Conservation (phyloP, 2,797 vertebrate species). For the Notoglanidium macrostoma region DNA sequence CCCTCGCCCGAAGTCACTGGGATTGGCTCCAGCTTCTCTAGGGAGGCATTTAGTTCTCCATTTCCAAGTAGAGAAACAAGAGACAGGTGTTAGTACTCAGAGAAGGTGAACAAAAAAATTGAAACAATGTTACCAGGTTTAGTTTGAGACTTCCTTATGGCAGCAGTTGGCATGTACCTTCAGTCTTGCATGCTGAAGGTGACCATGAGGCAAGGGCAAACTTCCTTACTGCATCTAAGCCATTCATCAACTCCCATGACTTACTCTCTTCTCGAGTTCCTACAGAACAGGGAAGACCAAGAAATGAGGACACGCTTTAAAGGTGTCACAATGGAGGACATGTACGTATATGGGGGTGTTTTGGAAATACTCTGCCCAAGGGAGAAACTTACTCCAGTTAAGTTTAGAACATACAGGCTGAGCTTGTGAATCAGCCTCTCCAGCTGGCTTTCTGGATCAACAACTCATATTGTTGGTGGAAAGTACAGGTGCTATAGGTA, state of each 20-base stretch:
- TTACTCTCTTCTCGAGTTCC: neutral
- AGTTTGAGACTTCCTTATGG: neutral
- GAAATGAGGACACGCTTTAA: slow-evolving; percentile 22
- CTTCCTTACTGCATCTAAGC: neutral
- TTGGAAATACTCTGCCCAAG: slow-evolving; percentile 5
- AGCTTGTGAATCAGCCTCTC: neutral
- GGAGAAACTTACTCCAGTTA: slow-evolving; percentile 4
- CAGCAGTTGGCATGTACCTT: neutral
- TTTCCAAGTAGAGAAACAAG: neutral
- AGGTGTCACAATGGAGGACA: slow-evolving; percentile 17
- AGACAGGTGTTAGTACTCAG: neutral
- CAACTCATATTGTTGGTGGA: neutral
- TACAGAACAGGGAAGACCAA: neutral
- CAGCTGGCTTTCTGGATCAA: slow-evolving; percentile 2
- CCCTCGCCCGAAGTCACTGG: too few relatives aligned
- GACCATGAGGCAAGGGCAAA: neutral
- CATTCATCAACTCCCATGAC: slow-evolving; percentile 14
- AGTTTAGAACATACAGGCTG: neutral
- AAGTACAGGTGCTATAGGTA: neutral
- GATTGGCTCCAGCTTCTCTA: too few relatives aligned
- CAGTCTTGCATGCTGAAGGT: neutral
- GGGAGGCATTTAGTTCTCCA: neutral
- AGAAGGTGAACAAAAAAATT: neutral
- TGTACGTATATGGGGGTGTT: neutral
- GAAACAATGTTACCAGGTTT: neutral